Conservation (phyloP, 2,113 vertebrate genomes). For the Athene noctua region DNA sequence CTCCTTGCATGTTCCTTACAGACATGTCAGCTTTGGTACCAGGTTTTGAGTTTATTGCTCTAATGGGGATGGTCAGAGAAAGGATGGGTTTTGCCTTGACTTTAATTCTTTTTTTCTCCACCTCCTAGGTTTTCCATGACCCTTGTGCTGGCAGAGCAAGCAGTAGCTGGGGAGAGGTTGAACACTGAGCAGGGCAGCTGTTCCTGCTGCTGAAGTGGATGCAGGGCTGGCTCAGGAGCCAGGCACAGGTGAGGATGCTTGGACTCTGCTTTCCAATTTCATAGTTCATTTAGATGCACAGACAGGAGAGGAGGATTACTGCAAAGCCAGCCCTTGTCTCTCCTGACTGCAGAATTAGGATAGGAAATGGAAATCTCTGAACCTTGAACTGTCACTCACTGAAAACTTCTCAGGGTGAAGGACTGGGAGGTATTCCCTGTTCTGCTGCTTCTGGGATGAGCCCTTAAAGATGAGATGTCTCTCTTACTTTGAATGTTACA, state of each 20-base stretch:
- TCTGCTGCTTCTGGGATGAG: neutral
- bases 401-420: neutral
- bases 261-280: neutral
- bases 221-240: neutral
- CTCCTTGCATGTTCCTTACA: neutral
- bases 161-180: neutral
- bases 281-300: neutral
- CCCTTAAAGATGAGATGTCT: neutral
- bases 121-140: neutral
- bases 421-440: neutral
- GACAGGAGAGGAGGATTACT: neutral
- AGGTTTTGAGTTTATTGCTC: neutral
- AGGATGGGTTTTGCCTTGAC: neutral
- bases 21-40: neutral
- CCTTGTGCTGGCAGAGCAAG: neutral
- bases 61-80: neutral
- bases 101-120: neutral
- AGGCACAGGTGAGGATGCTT: neutral
- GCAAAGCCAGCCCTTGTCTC: neutral
- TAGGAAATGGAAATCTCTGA: neutral
- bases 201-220: neutral
- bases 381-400: neutral
- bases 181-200: neutral
- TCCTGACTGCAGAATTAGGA: neutral
- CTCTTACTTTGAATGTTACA: neutral